phyloP scores from a whole-genome alignment of 2,888 invertebrate genomes.

The Acanthopleura granulata region DNA sequence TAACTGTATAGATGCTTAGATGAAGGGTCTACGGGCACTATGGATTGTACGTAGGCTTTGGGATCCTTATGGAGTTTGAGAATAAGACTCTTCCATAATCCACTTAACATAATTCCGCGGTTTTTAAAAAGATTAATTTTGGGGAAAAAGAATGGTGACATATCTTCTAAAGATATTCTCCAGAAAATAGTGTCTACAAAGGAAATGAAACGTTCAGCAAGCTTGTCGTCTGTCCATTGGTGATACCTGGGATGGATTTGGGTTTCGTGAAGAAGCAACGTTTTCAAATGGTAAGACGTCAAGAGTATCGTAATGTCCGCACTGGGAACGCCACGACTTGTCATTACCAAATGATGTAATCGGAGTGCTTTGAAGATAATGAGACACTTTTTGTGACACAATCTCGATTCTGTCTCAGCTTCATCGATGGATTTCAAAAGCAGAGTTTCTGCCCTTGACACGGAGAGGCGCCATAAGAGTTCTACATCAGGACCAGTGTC shows the following conservation, averaged over 20 bases:
- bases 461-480: neutral
- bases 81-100: neutral
- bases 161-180: neutral
- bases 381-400: neutral
- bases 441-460: conserved; percentile 10
- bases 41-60: neutral
- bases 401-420: too few species aligned
- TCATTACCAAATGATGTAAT: neutral
- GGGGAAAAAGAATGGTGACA: neutral
- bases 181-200: neutral
- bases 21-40: neutral
- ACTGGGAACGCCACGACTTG: neutral
- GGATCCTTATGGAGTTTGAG: neutral
- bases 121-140: neutral
- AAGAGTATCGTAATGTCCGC: neutral
- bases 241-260: neutral
- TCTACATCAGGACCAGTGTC: neutral
- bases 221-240: conserved; percentile 4
- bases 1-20: neutral
- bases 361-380: neutral
- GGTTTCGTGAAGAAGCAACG: neutral
- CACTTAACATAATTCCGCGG: neutral
- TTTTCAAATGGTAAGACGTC: conserved; percentile 5
- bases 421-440: neutral
- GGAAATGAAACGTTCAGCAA: neutral